Base-by-base conservation (phyloP, 2,888 invertebrate genomes). In the Acanthosepion lycidas region DNA sequence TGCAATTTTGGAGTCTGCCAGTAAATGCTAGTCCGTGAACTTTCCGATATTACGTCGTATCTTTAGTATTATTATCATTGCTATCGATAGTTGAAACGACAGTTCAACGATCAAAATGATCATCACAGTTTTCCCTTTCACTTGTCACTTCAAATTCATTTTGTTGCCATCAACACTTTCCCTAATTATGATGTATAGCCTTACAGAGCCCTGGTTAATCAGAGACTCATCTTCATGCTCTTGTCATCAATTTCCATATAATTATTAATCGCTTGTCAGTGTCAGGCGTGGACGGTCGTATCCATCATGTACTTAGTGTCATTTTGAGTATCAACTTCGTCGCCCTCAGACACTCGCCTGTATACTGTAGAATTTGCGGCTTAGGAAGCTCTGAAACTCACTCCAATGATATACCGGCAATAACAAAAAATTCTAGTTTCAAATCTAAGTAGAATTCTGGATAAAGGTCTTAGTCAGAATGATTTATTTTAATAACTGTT, bases 201-300 rank as follows among this genome's bases (percentile, higher is more conserved):
- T 15, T 78, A 78, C 78, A 78, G n/a, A 78, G 78, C n/a, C 78
- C n/a, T 33, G n/a, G 33, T 78, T 78, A 78, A 78, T 59, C 59
- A 23, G 5, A 20, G 12, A n/a, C 4, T 78, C 15, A n/a, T 78
- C 78, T 78, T 78, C n/a, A n/a, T 78, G n/a, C 15, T 78, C n/a
- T n/a, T 78, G 78, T 78, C 78, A 78, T n/a, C 78, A 78, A 78
- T 78, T 33, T n/a, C n/a, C 78, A 78, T 78, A 78, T 78, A 78
- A n/a, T 78, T 78, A 78, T 78, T 78, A 78, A 78, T 78, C 78
- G n/a, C 78, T 33, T 78, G 78, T 78, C 78, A 78, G 5, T 78
- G 78, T 78, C 78, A 78, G 78, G 33, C n/a, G n/a, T 3, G n/a
- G 78, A 33, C n/a, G 33, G n/a, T 78, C 78, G 33, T 78, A 78